A percentile compares a stretch with the other conserved stretches of the same genome.
These are phyloP conservation scores for Cercocebus atys DNA, from an alignment of 2,113 vertebrate genomes.

Conservation along the genomic window DNA sequence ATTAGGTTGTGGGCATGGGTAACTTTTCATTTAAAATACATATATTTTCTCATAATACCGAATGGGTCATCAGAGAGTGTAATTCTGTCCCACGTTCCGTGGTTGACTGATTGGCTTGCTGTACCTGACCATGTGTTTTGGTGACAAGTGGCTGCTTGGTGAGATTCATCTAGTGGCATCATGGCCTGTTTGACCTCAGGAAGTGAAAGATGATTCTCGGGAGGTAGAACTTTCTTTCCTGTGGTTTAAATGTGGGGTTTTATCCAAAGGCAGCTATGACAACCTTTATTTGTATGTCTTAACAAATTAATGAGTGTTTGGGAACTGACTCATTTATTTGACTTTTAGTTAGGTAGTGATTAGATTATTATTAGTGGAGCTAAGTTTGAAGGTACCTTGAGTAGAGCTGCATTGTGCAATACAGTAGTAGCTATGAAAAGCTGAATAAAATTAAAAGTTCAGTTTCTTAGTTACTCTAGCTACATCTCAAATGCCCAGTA, in stretches of 20 bases:
- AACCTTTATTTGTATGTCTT: not conserved
- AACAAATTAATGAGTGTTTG: not conserved
- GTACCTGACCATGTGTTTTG: not conserved
- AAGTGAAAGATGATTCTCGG: constrained; percentile 30
- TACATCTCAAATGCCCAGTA: not conserved
- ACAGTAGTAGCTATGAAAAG: not conserved
- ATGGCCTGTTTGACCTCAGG: not conserved
- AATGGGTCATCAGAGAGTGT: not conserved
- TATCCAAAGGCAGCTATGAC: not conserved
- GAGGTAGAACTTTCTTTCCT: not conserved
- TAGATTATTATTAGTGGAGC: not conserved
- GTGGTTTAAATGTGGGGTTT: not conserved
- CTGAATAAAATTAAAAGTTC: constrained; percentile 28
- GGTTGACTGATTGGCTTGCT: not conserved
- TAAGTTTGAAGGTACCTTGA: constrained; percentile 31
- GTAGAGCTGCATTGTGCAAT: not conserved
- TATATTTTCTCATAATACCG: not conserved
- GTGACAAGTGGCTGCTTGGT: not conserved
- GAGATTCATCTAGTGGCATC: not conserved
- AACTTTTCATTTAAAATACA: constrained; percentile 13
- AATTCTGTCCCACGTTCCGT: not conserved
- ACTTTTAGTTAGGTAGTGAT: not conserved
- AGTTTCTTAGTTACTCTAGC: not conserved
- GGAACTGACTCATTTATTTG: constrained; percentile 20
- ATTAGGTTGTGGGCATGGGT: not conserved